Conservation (phyloP, 2,797 vertebrate genomes). For the Sebastes cheni region DNA sequence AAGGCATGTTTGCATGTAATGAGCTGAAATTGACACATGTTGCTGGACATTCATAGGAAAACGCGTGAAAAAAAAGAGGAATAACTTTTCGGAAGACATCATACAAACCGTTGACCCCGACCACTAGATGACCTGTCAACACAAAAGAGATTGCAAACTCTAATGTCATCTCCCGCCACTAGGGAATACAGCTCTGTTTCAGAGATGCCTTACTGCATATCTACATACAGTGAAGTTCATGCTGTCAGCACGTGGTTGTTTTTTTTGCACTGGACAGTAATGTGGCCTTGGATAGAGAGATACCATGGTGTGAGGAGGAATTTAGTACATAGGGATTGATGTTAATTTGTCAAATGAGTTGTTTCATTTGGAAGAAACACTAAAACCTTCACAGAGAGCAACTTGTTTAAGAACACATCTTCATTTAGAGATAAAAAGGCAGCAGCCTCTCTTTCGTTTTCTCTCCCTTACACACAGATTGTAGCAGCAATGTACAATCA, state of each 20-base stretch:
- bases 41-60: too few relatives aligned
- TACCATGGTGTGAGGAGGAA: neutral
- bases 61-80: too few relatives aligned
- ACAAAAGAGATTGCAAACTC: neutral
- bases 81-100: too few relatives aligned
- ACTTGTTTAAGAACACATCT: neutral
- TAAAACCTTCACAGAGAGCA: neutral
- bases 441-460: constrained; percentile 20
- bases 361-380: neutral
- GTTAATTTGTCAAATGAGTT: neutral
- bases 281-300: neutral
- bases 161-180: neutral
- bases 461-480: constrained; percentile 9
- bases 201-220: neutral
- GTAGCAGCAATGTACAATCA: constrained; percentile 48
- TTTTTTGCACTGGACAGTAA: neutral
- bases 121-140: neutral
- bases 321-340: neutral
- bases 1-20: too few relatives aligned
- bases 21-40: too few relatives aligned
- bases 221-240: neutral
- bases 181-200: neutral
- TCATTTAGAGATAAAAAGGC: constrained; percentile 22
- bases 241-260: neutral
- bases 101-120: too few relatives aligned